These are phyloP conservation scores for Macrochelys suwanniensis DNA, from an alignment of 2,797 vertebrate species.

Conservation along the genomic window DNA sequence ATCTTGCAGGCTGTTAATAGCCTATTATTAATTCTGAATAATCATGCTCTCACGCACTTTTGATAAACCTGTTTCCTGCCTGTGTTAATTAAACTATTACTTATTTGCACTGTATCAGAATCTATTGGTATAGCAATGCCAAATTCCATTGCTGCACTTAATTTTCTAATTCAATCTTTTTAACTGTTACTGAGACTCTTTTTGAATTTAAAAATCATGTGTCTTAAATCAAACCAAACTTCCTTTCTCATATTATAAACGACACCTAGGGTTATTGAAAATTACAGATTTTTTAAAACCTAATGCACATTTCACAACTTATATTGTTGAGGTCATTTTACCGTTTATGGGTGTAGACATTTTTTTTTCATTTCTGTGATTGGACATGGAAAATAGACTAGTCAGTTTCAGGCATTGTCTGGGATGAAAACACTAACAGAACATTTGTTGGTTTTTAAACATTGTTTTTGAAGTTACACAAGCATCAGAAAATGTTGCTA, in stretches of 20 bases:
- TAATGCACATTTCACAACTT: background rate
- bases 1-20: background rate
- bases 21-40: background rate
- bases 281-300: background rate
- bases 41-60: background rate
- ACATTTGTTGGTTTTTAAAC: background rate
- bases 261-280: background rate
- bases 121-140: background rate
- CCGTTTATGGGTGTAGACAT: background rate
- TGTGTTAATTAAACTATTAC: background rate
- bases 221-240: background rate
- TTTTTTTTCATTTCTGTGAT: background rate
- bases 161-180: background rate
- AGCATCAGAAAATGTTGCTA: background rate
- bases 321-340: background rate
- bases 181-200: background rate
- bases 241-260: background rate
- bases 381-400: background rate
- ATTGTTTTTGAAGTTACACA: background rate
- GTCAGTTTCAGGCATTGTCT: background rate
- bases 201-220: background rate
- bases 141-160: background rate
- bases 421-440: background rate
- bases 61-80: background rate
- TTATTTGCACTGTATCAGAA: background rate